These are phyloP conservation scores for Pangasianodon gigas DNA, from an alignment of 2,113 vertebrate species.

Conservation along the genomic window DNA sequence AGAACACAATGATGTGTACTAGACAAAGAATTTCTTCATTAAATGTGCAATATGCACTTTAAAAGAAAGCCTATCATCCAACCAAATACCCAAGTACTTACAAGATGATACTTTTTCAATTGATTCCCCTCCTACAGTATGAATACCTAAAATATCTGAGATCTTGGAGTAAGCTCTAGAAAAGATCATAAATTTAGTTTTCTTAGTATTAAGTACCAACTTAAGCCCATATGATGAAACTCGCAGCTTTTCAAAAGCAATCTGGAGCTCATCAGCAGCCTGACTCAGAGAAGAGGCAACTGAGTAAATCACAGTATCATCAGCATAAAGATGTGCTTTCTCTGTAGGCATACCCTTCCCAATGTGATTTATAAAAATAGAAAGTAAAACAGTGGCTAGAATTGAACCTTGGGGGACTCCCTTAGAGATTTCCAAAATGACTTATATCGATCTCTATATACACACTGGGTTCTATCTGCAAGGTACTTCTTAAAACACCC, in stretches of 20 bases:
- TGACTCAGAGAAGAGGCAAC: neutral
- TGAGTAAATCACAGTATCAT: neutral
- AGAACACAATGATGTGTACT: neutral
- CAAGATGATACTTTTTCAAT: neutral
- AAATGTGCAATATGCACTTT: neutral
- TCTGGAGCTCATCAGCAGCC: neutral
- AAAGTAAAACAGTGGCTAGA: too few relatives aligned
- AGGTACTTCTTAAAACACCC: neutral
- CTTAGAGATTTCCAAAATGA: neutral
- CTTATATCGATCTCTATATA: neutral
- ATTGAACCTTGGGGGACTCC: neutral
- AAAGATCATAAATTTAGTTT: slow-evolving; percentile 27
- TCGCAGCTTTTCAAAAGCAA: slow-evolving; percentile 4
- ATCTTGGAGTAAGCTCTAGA: neutral
- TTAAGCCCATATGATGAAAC: neutral
- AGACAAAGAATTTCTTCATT: neutral
- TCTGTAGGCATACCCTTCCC: neutral
- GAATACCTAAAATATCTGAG: neutral
- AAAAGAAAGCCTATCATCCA: neutral
- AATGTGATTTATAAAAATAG: neutral
- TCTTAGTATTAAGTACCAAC: slow-evolving; percentile 29
- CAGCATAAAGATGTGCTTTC: neutral
- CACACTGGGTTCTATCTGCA: neutral
- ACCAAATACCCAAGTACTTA: slow-evolving; percentile 3
- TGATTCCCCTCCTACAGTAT: slow-evolving; percentile 11